Conservation (phyloP, 1,140 invertebrate species). For the Drosophila nikananu region DNA sequence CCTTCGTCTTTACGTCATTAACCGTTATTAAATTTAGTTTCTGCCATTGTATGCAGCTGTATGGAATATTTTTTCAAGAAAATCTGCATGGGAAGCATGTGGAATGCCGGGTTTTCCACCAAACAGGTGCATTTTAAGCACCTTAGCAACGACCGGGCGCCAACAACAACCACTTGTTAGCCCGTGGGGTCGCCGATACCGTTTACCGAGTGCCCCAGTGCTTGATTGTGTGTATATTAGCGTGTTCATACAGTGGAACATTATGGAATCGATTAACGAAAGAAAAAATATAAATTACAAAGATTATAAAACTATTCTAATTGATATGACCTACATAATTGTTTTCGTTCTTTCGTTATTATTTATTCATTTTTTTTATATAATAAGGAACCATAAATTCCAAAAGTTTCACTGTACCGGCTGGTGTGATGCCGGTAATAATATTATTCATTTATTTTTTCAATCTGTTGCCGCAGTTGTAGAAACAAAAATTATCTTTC, state of each 20-base stretch:
- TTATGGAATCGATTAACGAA: not conserved
- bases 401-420: slow-evolving; percentile 6
- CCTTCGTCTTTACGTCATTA: slow-evolving; percentile 49
- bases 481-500: slow-evolving; percentile 10
- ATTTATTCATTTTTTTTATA: not conserved
- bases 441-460: slow-evolving; percentile 23
- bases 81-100: slow-evolving; percentile 10
- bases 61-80: slow-evolving; percentile 5
- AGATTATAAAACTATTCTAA: not conserved
- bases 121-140: slow-evolving; percentile 15
- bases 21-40: slow-evolving; percentile 50
- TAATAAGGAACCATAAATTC: too few species aligned
- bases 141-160: slow-evolving; percentile 7
- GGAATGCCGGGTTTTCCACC: slow-evolving; percentile 30
- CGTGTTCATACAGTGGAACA: slow-evolving; percentile 3
- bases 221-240: slow-evolving; percentile 1
- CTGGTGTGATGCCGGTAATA: slow-evolving; percentile 12
- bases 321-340: not conserved
- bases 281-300: not conserved
- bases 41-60: slow-evolving; percentile 26
- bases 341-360: not conserved
- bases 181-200: slow-evolving; percentile 21
- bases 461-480: slow-evolving; percentile 22
- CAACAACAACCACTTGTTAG: slow-evolving; percentile 47
- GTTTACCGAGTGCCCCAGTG: slow-evolving; percentile 9